These are phyloP conservation scores for Drosophila demipolita DNA, from an alignment of 2,888 invertebrate genomes.

Conservation along the genomic window DNA sequence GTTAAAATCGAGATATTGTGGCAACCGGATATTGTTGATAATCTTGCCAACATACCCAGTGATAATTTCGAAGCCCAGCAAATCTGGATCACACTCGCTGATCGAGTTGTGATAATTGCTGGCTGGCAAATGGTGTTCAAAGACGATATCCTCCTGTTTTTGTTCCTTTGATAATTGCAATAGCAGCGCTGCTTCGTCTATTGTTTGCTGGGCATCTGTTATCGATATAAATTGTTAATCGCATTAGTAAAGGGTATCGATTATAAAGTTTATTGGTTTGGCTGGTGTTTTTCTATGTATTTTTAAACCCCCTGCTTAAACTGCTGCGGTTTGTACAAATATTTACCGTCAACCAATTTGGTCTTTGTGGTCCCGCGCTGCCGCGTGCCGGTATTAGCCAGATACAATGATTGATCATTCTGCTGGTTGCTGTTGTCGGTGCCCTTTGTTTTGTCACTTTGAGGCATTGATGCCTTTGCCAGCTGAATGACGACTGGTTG, in stretches of 20 bases:
- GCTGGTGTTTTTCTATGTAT: not conserved
- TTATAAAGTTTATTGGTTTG: slow-evolving; percentile 2
- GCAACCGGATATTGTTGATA: not conserved
- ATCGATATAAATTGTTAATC: slow-evolving; percentile 56
- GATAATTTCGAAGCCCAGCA: slow-evolving; percentile 95
- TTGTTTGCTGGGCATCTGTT: slow-evolving; percentile 54
- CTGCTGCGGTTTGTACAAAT: slow-evolving; percentile 29
- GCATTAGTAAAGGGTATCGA: slow-evolving; percentile 39
- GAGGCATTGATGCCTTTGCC: slow-evolving; percentile 37
- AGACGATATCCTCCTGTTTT: slow-evolving; percentile 27
- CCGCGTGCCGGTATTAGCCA: slow-evolving; percentile 45
- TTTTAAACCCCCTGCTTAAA: not conserved
- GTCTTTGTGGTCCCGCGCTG: slow-evolving; percentile 34
- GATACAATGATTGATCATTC: slow-evolving; percentile 67
- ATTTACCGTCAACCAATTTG: slow-evolving; percentile 65
- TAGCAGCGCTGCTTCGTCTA: slow-evolving; percentile 25
- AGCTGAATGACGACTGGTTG: slow-evolving; percentile 51
- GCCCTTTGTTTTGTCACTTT: slow-evolving; percentile 82
- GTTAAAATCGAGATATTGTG: not conserved
- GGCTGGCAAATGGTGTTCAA: slow-evolving; percentile 40
- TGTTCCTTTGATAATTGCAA: slow-evolving; percentile 40
- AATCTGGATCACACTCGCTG: slow-evolving; percentile 94
- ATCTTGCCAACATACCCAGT: slow-evolving; percentile 88
- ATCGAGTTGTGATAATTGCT: slow-evolving; percentile 59
- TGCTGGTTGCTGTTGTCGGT: slow-evolving; percentile 63